Percentiles rank a stretch among this genome's conserved stretches.
phyloP scores from a whole-genome alignment of 2,113 vertebrate species.

The Nerophis ophidion region DNA sequence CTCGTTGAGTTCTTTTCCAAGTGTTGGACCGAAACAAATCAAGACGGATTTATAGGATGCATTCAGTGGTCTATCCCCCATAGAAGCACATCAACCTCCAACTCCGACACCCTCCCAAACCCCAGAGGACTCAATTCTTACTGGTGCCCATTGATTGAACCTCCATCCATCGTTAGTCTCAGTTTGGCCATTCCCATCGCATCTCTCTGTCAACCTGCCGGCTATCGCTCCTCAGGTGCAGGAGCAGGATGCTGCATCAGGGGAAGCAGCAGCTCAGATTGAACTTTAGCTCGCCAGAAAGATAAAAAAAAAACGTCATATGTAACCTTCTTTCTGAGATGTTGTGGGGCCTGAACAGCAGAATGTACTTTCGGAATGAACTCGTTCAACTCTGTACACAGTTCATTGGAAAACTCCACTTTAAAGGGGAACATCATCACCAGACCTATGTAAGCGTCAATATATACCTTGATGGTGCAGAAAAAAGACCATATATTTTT shows the following conservation, averaged over 20 bases:
- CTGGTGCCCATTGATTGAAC: conserved; percentile 41
- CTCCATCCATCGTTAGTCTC: background rate
- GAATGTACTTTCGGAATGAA: too few relatives aligned
- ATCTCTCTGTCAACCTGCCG: background rate
- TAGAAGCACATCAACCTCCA: conserved; percentile 50
- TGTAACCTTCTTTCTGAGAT: background rate
- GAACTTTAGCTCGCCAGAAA: background rate
- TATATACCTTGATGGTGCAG: too few relatives aligned
- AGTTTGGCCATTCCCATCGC: background rate
- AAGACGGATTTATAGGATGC: conserved; percentile 24
- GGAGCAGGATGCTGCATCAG: background rate
- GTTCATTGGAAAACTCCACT: too few relatives aligned
- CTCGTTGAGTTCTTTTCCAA: background rate
- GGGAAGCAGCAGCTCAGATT: background rate
- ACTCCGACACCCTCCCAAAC: conserved; percentile 27
- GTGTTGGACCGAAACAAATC: background rate
- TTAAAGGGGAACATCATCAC: too few relatives aligned
- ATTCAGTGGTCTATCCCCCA: conserved; percentile 39
- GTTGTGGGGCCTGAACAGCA: too few relatives aligned
- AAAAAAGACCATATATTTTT: too few relatives aligned
- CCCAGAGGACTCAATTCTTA: conserved; percentile 36
- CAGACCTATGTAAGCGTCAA: too few relatives aligned
- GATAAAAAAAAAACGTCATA: too few relatives aligned
- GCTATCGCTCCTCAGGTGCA: background rate
- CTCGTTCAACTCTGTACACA: too few relatives aligned